Evolutionary conservation across 1,140 invertebrate species (phyloP).

Genomic region (Sinella curviseta): DNA sequence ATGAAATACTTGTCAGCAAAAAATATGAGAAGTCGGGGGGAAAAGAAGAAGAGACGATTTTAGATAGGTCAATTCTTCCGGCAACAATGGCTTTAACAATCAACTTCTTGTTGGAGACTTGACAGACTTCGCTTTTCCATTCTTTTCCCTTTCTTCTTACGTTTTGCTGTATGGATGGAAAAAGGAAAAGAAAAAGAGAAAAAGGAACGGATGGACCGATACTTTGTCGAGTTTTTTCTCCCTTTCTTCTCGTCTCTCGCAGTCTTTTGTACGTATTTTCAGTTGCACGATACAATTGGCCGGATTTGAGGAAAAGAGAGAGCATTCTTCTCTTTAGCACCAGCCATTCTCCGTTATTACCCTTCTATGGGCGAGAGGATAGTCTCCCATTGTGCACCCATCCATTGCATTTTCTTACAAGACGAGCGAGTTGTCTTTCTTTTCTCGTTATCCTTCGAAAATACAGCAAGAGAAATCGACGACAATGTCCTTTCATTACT

Average conservation of each 20-base stretch:
- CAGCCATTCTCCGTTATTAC: constrained; percentile 23
- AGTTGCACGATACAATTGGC: constrained; percentile 14
- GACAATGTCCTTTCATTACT: no score
- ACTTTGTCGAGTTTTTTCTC: constrained; percentile 8
- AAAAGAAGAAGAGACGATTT: constrained; percentile 33
- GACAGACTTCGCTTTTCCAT: constrained; percentile 20
- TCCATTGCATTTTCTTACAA: neutral
- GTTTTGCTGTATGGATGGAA: neutral
- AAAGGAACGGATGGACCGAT: constrained; percentile 15
- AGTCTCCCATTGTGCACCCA: neutral
- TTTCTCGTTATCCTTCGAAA: neutral
- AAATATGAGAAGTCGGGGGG: constrained; percentile 20
- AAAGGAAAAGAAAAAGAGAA: constrained; percentile 15
- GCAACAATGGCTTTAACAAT: constrained; percentile 18
- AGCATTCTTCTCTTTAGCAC: constrained; percentile 25
- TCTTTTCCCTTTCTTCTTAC: neutral
- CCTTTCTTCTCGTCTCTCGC: neutral
- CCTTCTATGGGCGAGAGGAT: constrained; percentile 14
- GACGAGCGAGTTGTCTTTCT: neutral
- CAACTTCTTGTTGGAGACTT: constrained; percentile 21
- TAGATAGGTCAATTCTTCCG: constrained; percentile 28
- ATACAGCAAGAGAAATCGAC: no score
- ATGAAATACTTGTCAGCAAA: neutral
- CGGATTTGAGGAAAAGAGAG: constrained; percentile 16
- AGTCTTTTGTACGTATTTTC: neutral